Percentiles rank a stretch among this genome's conserved stretches.
Conservation (phyloP, 2,888 invertebrate species). For the Napeogenes inachia region DNA sequence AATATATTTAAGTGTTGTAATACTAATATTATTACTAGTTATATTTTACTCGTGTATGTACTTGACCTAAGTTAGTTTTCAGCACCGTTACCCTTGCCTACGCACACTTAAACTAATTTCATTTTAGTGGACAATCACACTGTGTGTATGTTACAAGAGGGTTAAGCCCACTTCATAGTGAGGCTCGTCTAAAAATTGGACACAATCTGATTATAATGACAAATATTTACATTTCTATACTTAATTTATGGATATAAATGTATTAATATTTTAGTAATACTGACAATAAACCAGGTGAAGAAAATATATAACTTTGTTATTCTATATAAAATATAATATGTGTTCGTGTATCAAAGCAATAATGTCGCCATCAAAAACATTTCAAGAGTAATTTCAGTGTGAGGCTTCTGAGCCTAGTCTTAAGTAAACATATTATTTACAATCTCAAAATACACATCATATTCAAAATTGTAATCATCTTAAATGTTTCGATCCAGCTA, state of each 20-base stretch:
- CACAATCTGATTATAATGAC: too few relatives aligned
- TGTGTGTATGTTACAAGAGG: neutral
- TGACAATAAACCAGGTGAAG: too few relatives aligned
- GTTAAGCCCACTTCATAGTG: neutral
- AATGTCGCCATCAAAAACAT: too few relatives aligned
- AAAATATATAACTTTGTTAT: too few relatives aligned
- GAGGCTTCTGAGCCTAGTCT: neutral
- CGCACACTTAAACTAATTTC: conserved; percentile 4
- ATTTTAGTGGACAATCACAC: neutral
- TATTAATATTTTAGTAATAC: too few relatives aligned
- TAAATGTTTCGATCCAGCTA: neutral
- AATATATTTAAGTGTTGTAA: neutral
- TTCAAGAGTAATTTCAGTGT: neutral
- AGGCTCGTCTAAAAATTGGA: neutral
- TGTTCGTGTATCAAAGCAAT: too few relatives aligned
- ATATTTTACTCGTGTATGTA: neutral
- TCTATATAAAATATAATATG: too few relatives aligned
- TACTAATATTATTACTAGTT: neutral
- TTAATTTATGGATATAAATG: too few relatives aligned
- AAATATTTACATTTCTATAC: too few relatives aligned
- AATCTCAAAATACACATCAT: neutral
- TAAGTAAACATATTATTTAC: neutral
- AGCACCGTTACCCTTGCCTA: neutral
- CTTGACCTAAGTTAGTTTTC: neutral
- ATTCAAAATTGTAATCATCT: neutral